Percentiles rank a stretch among this genome's conserved stretches.
Conservation (phyloP, 2,113 vertebrate species). For the Tenrec ecaudatus region DNA sequence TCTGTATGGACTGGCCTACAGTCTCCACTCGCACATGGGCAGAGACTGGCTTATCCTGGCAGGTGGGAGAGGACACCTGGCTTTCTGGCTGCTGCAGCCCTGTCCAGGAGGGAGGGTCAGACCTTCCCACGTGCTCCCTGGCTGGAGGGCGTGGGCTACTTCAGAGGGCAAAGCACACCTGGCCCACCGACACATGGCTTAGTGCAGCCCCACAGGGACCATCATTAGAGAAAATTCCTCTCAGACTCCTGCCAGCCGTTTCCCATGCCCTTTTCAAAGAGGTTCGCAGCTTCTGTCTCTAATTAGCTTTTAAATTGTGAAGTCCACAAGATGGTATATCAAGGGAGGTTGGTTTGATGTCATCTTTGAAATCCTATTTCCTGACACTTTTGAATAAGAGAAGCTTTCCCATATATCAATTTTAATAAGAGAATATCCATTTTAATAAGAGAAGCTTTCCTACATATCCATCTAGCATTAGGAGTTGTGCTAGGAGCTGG, state of each 20-base stretch:
- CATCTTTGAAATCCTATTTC: neutral
- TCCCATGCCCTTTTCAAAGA: neutral
- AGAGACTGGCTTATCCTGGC: neutral
- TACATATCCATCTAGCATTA: neutral
- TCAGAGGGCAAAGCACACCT: neutral
- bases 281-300: neutral
- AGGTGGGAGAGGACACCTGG: neutral
- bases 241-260: neutral
- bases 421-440: neutral
- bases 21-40: neutral
- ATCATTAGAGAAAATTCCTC: neutral
- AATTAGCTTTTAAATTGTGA: slow-evolving; percentile 11
- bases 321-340: neutral
- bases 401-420: neutral
- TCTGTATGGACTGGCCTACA: neutral
- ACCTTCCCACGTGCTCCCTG: neutral
- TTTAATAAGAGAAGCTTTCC: neutral
- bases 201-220: neutral
- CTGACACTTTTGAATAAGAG: neutral
- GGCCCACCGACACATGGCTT: neutral
- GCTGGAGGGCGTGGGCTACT: neutral
- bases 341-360: neutral
- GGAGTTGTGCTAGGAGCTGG: neutral
- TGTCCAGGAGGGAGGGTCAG: neutral
- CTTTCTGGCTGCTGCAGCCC: neutral